These are phyloP conservation scores for Sesamia nonagrioides DNA, from an alignment of 1,140 invertebrate genomes.

Conservation along the genomic window DNA sequence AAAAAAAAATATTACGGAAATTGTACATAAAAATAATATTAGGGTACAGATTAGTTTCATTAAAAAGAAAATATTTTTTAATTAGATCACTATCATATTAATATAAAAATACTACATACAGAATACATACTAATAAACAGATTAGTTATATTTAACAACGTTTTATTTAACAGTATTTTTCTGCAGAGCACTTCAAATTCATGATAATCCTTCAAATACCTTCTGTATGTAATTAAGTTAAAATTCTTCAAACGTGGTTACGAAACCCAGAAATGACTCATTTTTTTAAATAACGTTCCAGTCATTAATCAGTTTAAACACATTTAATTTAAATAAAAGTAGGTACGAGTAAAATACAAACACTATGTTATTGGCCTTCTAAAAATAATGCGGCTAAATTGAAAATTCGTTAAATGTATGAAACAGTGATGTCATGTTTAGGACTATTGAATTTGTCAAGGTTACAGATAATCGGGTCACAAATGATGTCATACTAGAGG, in stretches of 20 bases:
- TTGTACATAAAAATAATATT: too few species aligned
- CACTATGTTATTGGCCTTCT: slow-evolving; percentile 61
- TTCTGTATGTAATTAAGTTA: background rate
- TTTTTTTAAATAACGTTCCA: slow-evolving; percentile 35
- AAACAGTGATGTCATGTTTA: slow-evolving; percentile 60
- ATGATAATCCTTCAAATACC: too few species aligned
- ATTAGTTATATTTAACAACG: too few species aligned
- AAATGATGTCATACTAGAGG: slow-evolving; percentile 79
- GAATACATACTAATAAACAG: too few species aligned
- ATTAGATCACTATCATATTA: too few species aligned
- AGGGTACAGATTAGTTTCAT: too few species aligned
- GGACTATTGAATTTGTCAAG: slow-evolving; percentile 59
- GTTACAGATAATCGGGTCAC: slow-evolving; percentile 75
- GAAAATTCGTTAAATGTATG: slow-evolving; percentile 45
- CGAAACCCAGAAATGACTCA: slow-evolving; percentile 27
- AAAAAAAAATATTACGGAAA: too few species aligned
- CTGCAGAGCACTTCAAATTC: too few species aligned
- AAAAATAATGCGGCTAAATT: slow-evolving; percentile 63
- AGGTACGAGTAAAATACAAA: slow-evolving; percentile 45
- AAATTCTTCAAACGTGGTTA: background rate
- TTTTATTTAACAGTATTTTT: too few species aligned
- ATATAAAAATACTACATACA: too few species aligned
- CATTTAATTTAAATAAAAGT: slow-evolving; percentile 47
- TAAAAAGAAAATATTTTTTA: too few species aligned
- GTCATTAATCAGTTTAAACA: slow-evolving; percentile 44